Percentiles rank a stretch among this genome's conserved stretches.
These are phyloP conservation scores for Drosophila silvestris DNA, from an alignment of 2,888 invertebrate genomes.

Conservation along the genomic window DNA sequence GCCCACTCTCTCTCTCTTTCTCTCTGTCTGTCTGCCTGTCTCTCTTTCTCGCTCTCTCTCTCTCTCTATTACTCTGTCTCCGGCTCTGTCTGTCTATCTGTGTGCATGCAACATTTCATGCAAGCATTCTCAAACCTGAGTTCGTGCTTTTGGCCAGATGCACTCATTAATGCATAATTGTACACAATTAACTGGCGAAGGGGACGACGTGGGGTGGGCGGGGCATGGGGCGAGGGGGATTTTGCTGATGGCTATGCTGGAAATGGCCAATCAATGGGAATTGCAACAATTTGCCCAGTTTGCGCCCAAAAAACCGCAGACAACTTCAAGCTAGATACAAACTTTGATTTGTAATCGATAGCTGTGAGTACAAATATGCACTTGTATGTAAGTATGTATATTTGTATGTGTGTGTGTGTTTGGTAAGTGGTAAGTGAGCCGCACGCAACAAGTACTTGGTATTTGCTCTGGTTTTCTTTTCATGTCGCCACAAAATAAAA, in stretches of 20 bases:
- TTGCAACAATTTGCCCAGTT: conserved; percentile 59
- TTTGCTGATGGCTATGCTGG: conserved; percentile 67
- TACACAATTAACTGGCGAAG: conserved; percentile 71
- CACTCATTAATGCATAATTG: conserved; percentile 81
- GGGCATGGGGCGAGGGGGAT: conserved; percentile 1
- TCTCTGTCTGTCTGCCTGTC: neutral
- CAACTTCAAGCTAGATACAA: conserved; percentile 36
- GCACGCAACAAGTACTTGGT: conserved; percentile 38
- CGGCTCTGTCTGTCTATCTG: conserved; percentile 1
- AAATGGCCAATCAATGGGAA: conserved; percentile 69
- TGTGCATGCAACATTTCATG: conserved; percentile 74
- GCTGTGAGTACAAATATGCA: conserved; percentile 35
- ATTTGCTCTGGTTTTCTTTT: conserved; percentile 63
- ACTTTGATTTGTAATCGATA: conserved; percentile 51
- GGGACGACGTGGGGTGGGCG: conserved; percentile 1
- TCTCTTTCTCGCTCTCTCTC: neutral
- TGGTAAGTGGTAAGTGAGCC: conserved; percentile 13
- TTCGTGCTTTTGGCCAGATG: conserved; percentile 79
- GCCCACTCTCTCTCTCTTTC: neutral
- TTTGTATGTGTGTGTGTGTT: conserved; percentile 14
- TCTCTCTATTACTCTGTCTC: neutral
- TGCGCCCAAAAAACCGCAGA: conserved; percentile 38
- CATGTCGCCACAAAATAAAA: conserved; percentile 55
- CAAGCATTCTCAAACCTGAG: conserved; percentile 73
- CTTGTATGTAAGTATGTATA: neutral